Evolutionary conservation across 1,140 invertebrate species (phyloP), one percentile per base, ranked within the genome.

Genomic region (Sinonovacula constricta): DNA sequence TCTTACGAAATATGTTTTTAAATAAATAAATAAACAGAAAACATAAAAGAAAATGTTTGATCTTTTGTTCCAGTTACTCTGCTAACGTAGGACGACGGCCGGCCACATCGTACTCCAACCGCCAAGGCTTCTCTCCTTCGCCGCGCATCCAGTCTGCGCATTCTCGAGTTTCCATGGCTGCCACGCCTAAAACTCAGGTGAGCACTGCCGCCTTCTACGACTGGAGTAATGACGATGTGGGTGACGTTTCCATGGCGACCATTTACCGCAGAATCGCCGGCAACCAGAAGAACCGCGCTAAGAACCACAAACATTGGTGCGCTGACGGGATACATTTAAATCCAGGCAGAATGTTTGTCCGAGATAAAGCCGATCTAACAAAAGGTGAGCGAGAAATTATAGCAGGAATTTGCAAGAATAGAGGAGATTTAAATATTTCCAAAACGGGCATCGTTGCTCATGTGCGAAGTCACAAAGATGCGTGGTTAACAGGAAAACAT

Each of bases 311-410:
- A n/a, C 67, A 79, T 39, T 81, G 79, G 77, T 80, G 74, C 36
- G 22, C 66, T 12, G 78, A 76, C 39, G 72, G 81, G 1, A 24
- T 74, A 45, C 59, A 71, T 26, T 15, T 81, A 0, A 85, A 70
- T 70, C 83, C 85, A 0, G 86, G 87, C 1, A 66, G 88, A 66
- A 88, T 88, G 87, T 88, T 89, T 56, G 28, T 86, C 2, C 57
- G 85, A 28, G 86, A 88, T 69, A 88, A 89, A 60, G 83, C 82
- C 5, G 78, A 77, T n/a, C 74, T 89, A 18, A 89, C 88, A n/a
- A 86, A 86, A 74, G 88, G 88, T 2, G 88, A 89, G 71, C 74
- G 82, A 33, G 88, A 89, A 69, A 89, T 89, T 31, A 89, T 89
- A 33, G 81, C 85, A 30, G 88, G 88, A 15, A 89, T 89, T 33